Base-by-base conservation (phyloP, 2,888 invertebrate genomes). In the Pandemis cinnamomeana region DNA sequence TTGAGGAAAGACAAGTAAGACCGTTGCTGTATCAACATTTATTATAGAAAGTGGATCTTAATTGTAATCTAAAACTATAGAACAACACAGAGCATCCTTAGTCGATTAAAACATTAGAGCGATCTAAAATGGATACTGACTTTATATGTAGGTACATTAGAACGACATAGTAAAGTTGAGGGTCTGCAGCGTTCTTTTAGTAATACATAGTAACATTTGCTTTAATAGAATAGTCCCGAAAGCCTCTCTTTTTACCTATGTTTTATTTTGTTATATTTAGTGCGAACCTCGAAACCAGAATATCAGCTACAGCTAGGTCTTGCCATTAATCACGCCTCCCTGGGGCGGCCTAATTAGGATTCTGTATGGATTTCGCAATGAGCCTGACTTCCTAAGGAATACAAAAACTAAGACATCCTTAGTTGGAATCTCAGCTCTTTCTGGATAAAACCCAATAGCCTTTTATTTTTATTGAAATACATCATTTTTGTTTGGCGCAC, bases 271-370 rank as follows among this genome's bases (percentile, higher is more conserved):
- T 15, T 11, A 20, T 27, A 27, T 27, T 58, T 58, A 11, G 27
- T 20, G 27, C 27, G 10, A 58, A 58, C 1, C 58, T 27, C 3
- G 58, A 58, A 27, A 58, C 58, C 58, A 5, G 58, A 58, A 58
- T 20, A 27, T 58, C 58, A 58, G 27, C 58, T 20, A 8, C 58
- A 58, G 58, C 27, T 58, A 58, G 58, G 27, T 58, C 27, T 27
- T 58, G 27, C 58, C 58, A 58, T 58, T 58, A 58, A 58, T 58
- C 58, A 58, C 58, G 58, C 7, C 11, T 58, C 13, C 10, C 27
- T 27, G 58, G 27, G 27, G 58, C 27, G 11, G 58, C 58, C 58
- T 58, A 27, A 58, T 58, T 58, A 58, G 58, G 58, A 58, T 58
- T 58, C 58, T 58, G 58, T 58, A 58, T 27, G 8, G 10, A 58